Conservation (phyloP, 2,888 invertebrate genomes). For the Ophion slaviceki region DNA sequence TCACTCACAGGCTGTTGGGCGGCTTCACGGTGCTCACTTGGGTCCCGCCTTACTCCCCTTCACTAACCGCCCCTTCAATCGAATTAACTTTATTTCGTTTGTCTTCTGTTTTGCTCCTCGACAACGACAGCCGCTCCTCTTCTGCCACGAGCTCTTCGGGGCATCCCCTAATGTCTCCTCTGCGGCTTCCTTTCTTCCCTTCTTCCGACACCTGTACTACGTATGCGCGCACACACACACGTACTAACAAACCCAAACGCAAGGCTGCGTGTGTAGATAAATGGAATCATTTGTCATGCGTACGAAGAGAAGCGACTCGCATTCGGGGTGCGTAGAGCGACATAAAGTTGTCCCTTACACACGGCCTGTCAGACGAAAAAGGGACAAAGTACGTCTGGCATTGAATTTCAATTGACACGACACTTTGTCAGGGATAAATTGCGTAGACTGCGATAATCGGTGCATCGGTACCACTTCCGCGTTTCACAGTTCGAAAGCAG, state of each 20-base stretch:
- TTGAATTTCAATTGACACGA: constrained; percentile 29
- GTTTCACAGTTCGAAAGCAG: not conserved
- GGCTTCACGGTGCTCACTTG: constrained; percentile 34
- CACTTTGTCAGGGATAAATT: constrained; percentile 3
- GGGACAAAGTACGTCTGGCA: constrained; percentile 29
- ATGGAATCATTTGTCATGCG: constrained; percentile 45
- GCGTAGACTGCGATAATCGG: not conserved
- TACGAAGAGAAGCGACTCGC: constrained; percentile 47
- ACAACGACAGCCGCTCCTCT: constrained; percentile 75
- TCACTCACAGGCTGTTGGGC: constrained; percentile 46
- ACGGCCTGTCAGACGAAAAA: constrained; percentile 18
- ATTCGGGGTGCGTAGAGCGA: constrained; percentile 42
- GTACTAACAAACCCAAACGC: too few species aligned
- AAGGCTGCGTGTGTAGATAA: not conserved
- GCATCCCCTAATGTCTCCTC: constrained; percentile 62
- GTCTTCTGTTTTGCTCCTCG: constrained; percentile 80
- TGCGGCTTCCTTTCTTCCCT: constrained; percentile 57
- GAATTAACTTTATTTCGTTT: constrained; percentile 83
- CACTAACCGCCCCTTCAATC: constrained; percentile 71
- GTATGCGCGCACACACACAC: not conserved
- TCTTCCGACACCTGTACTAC: constrained; percentile 48
- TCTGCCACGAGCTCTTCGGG: constrained; percentile 41
- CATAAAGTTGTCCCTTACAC: constrained; percentile 20
- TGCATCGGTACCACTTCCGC: not conserved
- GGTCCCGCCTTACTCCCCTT: not conserved